Evolutionary conservation across 2,888 invertebrate genomes (phyloP).

Genomic region (Choristoneura rosaceana): DNA sequence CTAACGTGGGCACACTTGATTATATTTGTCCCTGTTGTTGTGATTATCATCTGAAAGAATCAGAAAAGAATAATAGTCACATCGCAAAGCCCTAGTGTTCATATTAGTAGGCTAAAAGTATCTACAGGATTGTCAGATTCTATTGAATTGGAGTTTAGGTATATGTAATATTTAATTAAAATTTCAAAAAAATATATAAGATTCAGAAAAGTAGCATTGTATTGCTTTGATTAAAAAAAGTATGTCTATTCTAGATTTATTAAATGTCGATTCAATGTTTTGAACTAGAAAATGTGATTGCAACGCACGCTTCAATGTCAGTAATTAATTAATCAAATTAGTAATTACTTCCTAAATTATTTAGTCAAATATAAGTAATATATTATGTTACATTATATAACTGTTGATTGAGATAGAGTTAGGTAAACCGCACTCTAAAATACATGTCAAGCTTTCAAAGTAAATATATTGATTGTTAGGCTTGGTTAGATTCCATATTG

Average conservation of each 20-base stretch:
- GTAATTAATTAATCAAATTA: slow-evolving; percentile 9
- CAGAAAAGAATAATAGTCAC: no score
- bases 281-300: slow-evolving; percentile 18
- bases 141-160: no score
- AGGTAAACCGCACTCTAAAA: slow-evolving; percentile 13
- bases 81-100: no score
- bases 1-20: no score
- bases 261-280: slow-evolving; percentile 3
- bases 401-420: slow-evolving; percentile 27
- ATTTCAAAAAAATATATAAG: no score
- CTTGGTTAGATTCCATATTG: slow-evolving; percentile 28
- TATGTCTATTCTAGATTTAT: slow-evolving; percentile 8
- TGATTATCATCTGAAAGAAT: no score
- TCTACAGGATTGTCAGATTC: no score
- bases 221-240: not conserved
- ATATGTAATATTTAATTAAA: no score
- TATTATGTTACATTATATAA: no score
- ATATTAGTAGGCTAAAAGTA: no score
- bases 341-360: slow-evolving; percentile 9
- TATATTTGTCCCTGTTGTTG: no score
- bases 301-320: slow-evolving; percentile 14
- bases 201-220: not conserved
- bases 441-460: slow-evolving; percentile 26
- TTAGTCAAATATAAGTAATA: slow-evolving; percentile 1
- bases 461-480: slow-evolving; percentile 25